Evolutionary conservation across 1,140 invertebrate genomes (phyloP), one percentile per base, ranked within the genome.

Genomic region (Drosophila melanica): DNA sequence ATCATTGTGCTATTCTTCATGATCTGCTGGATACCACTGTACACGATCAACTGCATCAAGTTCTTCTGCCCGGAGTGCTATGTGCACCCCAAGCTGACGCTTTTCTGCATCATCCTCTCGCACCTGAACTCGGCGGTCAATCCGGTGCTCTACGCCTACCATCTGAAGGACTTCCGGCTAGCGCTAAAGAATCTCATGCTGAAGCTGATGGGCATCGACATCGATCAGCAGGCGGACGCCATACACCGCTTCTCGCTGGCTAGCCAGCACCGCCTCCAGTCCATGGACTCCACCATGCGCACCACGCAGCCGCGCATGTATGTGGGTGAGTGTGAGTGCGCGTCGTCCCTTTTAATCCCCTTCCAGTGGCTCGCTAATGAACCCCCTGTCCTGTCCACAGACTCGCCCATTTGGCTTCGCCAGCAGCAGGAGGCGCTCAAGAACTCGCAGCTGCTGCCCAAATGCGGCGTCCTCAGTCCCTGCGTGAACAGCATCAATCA

Each of bases 1-100:
- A 96, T 97, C 66, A 98, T 98, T 54, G 97, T 98, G 1, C 92
- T 96, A 37, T 98, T 98, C 92, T 98, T 98, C 93, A 97, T 98
- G 92, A 93, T 98, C 48, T 98, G 97, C 89, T 98, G 97, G 97
- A 96, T 98, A 53, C 97, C 97, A 0, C 93, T 98, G 3, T 98
- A 98, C 92, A 98, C 97, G 23, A 96, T 98, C 71, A 98, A 98
- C 92, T 97, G 96, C 77, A 94, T 98, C 14, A 94, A 96, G 90
- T 96, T 96, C 1, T 97, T 97, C 90, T 96, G 95, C 79, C 94
- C 93, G 0, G 82, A 93, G 2, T 95, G 95, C 79, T 90, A 94
- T 53, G 95, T 96, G 27, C 94, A 95, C 70, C 93, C 94, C 0
- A 92, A 94, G 8, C 84, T 97, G n/a, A 94, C 96, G 44, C 94